Conservation (phyloP, 2,888 invertebrate genomes). For the Zhuqinia jingwanae region DNA sequence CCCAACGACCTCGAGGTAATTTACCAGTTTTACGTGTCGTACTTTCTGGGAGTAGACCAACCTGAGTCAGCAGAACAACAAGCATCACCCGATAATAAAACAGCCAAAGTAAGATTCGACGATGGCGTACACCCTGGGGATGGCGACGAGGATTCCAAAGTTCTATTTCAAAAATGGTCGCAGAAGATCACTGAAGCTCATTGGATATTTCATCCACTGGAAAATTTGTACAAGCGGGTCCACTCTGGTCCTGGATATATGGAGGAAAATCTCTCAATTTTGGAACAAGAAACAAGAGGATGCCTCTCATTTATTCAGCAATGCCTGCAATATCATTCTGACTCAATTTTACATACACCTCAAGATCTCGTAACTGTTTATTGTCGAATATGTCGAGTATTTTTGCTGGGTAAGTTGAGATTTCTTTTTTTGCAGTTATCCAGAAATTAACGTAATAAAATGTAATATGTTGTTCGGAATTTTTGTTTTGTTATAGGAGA, state of each 20-base stretch:
- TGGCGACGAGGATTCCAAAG: constrained; percentile 6
- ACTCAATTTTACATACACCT: constrained; percentile 56
- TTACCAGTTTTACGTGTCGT: constrained; percentile 46
- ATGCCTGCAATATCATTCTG: constrained; percentile 53
- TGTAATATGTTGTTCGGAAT: too few species aligned
- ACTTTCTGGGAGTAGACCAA: constrained; percentile 41
- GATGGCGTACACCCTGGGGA: constrained; percentile 61
- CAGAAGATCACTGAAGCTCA: constrained; percentile 45
- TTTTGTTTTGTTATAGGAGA: constrained; percentile 49
- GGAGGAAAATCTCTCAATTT: constrained; percentile 41
- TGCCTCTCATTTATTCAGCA: constrained; percentile 60
- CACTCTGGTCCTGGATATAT: constrained; percentile 44
- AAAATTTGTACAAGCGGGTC: constrained; percentile 61
- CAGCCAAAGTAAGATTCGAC: constrained; percentile 57
- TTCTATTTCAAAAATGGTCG: constrained; percentile 57
- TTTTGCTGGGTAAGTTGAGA: constrained; percentile 64
- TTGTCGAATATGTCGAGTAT: constrained; percentile 64
- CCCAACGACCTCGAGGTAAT: constrained; percentile 43
- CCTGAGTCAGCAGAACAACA: neutral
- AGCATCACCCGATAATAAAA: neutral
- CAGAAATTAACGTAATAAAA: too few species aligned
- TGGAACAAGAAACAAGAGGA: constrained; percentile 63
- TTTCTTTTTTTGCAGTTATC: too few species aligned
- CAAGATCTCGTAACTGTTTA: constrained; percentile 70
- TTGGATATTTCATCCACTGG: constrained; percentile 73